Base-by-base conservation (phyloP, 2,888 invertebrate genomes). In the Lasioglossum marginatum region DNA sequence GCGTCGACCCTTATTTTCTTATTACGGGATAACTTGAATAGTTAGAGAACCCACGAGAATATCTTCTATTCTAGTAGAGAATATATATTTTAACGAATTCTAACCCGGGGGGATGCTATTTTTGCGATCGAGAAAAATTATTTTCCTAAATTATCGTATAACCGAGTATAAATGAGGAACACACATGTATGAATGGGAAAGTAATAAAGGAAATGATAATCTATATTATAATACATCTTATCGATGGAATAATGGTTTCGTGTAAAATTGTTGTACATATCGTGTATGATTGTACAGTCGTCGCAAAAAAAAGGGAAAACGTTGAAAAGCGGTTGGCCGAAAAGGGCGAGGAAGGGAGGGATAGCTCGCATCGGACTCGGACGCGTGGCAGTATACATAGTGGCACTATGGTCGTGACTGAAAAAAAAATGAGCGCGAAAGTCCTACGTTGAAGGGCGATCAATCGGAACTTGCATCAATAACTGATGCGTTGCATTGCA, bases 401-500 rank as follows among this genome's bases (percentile, higher is more conserved):
- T 57, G 57, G n/a, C 57, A 57, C 12, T 57, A 57, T 57, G n/a
- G 57, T 77, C 40, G 40, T 27, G 68, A 74, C 34, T 73, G 45
- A 68, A 71, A 63, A 72, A 74, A 73, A 72, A 76, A 87, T 81
- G 71, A 81, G 77, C 80, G 89, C 87, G 83, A 81, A 83, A 89
- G 81, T 83, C 75, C 87, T 88, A 79, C 79, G 79, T 48, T 72
- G 81, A 87, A 80, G 81, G 79, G 60, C 82, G 87, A 89, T 89
- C 84, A 87, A 89, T 89, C 88, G 89, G 80, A 71, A 78, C 76
- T 74, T 40, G 79, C 88, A 66, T 79, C 66, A 57, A 73, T 81
- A 79, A 57, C 72, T 71, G 68, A 37, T 37, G 48, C 60, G 52
- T 68, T 82, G 34, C 66, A 68, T 66, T 23, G 60, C 23, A 43